A percentile compares a stretch with the other conserved stretches of the same genome.
Evolutionary conservation across 2,797 vertebrate genomes (phyloP).

Genomic region (Cuculus canorus): DNA sequence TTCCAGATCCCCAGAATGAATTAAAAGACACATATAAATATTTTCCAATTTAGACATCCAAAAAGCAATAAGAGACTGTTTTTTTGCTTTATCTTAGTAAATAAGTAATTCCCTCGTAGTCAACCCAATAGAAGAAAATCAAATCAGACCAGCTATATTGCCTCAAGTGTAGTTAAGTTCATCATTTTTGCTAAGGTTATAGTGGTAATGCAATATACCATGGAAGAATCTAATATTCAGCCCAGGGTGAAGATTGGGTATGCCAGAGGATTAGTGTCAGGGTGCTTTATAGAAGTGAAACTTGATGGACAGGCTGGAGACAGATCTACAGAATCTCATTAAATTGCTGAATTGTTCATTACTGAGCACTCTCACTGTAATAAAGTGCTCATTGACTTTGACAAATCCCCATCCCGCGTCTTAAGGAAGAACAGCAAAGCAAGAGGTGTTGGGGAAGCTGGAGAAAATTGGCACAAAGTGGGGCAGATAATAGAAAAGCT

Average conservation of each 20-base stretch:
- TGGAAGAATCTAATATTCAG: slow-evolving; percentile 87
- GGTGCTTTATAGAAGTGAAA: slow-evolving; percentile 85
- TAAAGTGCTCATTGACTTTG: slow-evolving; percentile 88
- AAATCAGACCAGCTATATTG: slow-evolving; percentile 82
- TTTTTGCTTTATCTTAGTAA: slow-evolving; percentile 81
- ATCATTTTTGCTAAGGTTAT: slow-evolving; percentile 85
- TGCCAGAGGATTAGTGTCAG: slow-evolving; percentile 87
- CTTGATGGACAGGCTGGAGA: slow-evolving; percentile 86
- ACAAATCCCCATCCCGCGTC: slow-evolving; percentile 82
- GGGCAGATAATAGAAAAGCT: slow-evolving; percentile 70
- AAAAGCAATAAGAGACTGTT: slow-evolving; percentile 75
- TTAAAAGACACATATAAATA: slow-evolving; percentile 78
- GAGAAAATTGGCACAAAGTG: slow-evolving; percentile 74
- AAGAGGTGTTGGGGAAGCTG: slow-evolving; percentile 68
- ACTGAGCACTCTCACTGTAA: slow-evolving; percentile 82
- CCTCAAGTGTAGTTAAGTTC: slow-evolving; percentile 84
- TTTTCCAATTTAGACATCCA: slow-evolving; percentile 77
- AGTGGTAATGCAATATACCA: slow-evolving; percentile 84
- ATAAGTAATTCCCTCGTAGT: slow-evolving; percentile 80
- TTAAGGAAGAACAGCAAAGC: slow-evolving; percentile 79
- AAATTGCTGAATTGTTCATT: slow-evolving; percentile 87
- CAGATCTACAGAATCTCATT: slow-evolving; percentile 88
- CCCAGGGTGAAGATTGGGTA: slow-evolving; percentile 83
- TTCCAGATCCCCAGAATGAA: slow-evolving; percentile 68
- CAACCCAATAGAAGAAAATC: slow-evolving; percentile 78